Evolutionary conservation across 2,888 invertebrate species (phyloP).

Genomic region (Plutella xylostella): DNA sequence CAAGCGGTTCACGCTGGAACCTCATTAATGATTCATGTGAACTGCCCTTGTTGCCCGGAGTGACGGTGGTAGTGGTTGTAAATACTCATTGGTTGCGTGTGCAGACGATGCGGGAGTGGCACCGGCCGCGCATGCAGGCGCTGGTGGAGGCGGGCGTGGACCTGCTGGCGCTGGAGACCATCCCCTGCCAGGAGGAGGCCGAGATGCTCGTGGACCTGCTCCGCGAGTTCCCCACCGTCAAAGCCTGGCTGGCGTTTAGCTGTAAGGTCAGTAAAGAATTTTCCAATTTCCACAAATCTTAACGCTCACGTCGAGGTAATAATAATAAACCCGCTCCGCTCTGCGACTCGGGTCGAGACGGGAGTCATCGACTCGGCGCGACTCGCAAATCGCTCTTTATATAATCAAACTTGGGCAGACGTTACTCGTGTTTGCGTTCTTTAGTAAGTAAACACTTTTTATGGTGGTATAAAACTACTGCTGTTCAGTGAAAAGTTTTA

Average conservation of each 20-base stretch:
- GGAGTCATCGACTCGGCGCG: constrained; percentile 8
- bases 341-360: constrained; percentile 14
- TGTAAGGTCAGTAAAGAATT: constrained; percentile 73
- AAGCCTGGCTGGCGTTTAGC: constrained; percentile 91
- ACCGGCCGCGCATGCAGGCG: constrained; percentile 83
- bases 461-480: no score
- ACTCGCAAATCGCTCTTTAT: background rate
- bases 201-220: constrained; percentile 84
- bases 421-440: no score
- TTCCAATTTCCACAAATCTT: background rate
- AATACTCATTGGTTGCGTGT: background rate
- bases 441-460: no score
- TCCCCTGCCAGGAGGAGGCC: constrained; percentile 89
- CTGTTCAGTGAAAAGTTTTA: no score
- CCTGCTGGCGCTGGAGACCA: constrained; percentile 90
- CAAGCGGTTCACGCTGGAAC: constrained; percentile 1
- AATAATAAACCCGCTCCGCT: constrained; percentile 7
- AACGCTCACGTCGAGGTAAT: no score
- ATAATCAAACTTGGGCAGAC: background rate
- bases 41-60: background rate
- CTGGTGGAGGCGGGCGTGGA: constrained; percentile 86
- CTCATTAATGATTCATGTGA: constrained; percentile 1
- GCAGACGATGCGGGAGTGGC: constrained; percentile 83
- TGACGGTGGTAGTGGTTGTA: background rate
- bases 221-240: constrained; percentile 79